These are phyloP conservation scores for Rutpela maculata DNA, from an alignment of 2,888 invertebrate genomes.

Conservation along the genomic window DNA sequence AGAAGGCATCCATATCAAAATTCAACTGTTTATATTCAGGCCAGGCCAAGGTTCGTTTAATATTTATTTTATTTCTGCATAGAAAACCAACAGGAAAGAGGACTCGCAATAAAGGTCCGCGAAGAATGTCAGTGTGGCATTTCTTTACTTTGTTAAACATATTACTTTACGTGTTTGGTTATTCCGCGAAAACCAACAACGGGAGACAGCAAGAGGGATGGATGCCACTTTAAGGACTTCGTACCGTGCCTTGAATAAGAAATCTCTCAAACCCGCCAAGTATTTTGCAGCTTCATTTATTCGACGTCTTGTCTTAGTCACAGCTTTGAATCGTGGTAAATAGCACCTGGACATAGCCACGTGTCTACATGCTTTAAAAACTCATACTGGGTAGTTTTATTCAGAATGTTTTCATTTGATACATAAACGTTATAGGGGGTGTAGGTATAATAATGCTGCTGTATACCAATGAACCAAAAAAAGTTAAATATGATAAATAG, in stretches of 20 bases:
- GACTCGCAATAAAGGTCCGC: constrained; percentile 18
- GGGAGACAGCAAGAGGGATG: constrained; percentile 60
- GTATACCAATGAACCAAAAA: no score
- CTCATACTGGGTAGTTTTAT: not conserved
- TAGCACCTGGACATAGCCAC: not conserved
- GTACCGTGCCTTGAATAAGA: constrained; percentile 46
- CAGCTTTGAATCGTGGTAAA: constrained; percentile 29
- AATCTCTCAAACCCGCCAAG: constrained; percentile 36
- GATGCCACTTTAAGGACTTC: constrained; percentile 58
- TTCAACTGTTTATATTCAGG: not conserved
- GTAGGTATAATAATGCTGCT: no score
- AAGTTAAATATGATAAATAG: no score
- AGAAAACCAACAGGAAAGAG: constrained; percentile 14
- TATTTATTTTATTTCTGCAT: not conserved
- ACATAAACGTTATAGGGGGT: no score
- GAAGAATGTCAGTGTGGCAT: constrained; percentile 14
- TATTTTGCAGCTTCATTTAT: constrained; percentile 55
- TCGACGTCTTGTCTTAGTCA: constrained; percentile 41
- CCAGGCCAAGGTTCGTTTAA: not conserved
- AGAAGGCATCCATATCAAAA: not conserved
- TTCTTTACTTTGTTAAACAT: constrained; percentile 37
- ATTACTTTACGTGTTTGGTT: constrained; percentile 40
- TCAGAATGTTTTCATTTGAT: no score
- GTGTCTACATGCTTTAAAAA: not conserved
- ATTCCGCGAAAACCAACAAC: constrained; percentile 32